phyloP scores from a whole-genome alignment of 2,113 vertebrate species.

The Bothrops jararaca region DNA sequence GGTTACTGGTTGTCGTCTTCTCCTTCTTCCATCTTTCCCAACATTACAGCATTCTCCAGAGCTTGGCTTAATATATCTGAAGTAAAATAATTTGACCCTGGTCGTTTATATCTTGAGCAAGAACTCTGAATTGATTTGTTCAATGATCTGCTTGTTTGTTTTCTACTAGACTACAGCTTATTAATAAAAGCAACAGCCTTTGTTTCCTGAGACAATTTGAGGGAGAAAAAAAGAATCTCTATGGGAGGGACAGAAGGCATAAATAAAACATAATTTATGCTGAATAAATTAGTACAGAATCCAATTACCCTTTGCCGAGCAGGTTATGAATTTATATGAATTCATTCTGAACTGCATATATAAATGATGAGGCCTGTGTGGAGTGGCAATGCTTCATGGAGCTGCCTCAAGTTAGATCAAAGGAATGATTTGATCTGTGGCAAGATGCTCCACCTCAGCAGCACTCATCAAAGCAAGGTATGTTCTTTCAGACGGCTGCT shows the following conservation, averaged over 20 bases:
- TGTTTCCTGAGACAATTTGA: neutral
- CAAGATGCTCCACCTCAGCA: neutral
- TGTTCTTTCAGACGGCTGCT: neutral
- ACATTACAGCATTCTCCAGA: neutral
- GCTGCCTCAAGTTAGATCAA: neutral
- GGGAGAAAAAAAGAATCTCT: neutral
- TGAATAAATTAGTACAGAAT: neutral
- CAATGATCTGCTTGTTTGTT: neutral
- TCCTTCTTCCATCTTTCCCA: neutral
- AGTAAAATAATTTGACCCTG: neutral
- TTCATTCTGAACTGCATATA: slow-evolving; percentile 5
- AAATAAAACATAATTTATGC: neutral
- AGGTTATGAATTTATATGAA: neutral
- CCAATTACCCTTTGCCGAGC: neutral
- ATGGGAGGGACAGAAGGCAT: neutral
- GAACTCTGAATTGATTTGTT: neutral
- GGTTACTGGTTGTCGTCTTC: neutral
- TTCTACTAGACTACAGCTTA: neutral
- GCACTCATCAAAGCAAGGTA: neutral
- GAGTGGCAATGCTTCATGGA: neutral
- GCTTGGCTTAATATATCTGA: neutral
- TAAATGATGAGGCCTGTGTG: neutral
- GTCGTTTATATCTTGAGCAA: neutral
- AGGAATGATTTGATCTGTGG: neutral
- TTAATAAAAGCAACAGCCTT: neutral